Conservation (phyloP, 2,888 invertebrate genomes). For the Crepidodera aurea region DNA sequence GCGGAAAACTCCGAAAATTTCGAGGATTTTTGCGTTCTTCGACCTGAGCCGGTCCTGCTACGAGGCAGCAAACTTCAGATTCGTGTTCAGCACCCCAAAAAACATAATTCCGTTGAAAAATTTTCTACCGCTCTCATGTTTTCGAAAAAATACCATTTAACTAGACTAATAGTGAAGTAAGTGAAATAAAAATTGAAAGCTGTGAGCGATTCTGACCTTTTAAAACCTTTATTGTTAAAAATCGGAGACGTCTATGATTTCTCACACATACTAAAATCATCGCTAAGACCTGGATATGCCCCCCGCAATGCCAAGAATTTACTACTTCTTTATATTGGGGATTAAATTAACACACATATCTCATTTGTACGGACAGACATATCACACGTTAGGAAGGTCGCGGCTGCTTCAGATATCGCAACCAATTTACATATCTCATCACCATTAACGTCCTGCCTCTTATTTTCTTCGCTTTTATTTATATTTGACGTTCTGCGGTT, state of each 20-base stretch:
- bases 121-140: too few species aligned
- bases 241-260: constrained; percentile 19
- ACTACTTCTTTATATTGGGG: constrained; percentile 47
- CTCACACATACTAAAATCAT: constrained; percentile 33
- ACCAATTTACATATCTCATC: constrained; percentile 50
- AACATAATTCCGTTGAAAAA: too few species aligned
- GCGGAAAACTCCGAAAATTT: too few species aligned
- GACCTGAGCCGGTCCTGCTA: too few species aligned
- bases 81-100: too few species aligned
- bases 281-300: constrained; percentile 32
- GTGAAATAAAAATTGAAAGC: too few species aligned
- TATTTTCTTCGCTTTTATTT: constrained; percentile 39
- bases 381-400: constrained; percentile 44
- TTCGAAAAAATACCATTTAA: too few species aligned
- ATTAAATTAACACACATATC: constrained; percentile 49
- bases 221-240: background rate
- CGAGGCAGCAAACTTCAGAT: too few species aligned
- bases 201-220: too few species aligned
- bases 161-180: too few species aligned
- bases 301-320: constrained; percentile 43
- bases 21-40: too few species aligned
- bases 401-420: constrained; percentile 41
- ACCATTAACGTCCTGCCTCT: constrained; percentile 46
- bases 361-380: constrained; percentile 46
- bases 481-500: constrained; percentile 28